Base-by-base conservation (phyloP, 1,140 invertebrate species). In the Formica exsecta region DNA sequence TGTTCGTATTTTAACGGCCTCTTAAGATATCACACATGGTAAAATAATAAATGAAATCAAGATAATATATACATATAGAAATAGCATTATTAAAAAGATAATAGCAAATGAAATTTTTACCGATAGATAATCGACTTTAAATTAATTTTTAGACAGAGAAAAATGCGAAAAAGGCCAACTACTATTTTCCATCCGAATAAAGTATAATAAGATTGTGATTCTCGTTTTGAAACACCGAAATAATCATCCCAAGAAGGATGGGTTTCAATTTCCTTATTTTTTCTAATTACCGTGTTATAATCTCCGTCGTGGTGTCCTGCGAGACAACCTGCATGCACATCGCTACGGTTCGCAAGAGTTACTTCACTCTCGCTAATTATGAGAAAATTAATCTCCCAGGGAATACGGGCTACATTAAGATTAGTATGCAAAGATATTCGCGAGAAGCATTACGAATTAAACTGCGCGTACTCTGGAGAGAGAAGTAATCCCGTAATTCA, bases 311-410 rank as follows among this genome's bases (percentile, higher is more conserved):
- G 11, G 22, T 25, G 54, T 25, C 54, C 51, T 70, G n/a, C 29
- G 76, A 80, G 44, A 80, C 44, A 38, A 38, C 64, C 2, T 8
- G 22, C 76, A 70, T 80, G 51, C 36, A 59, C 25, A 70, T 57
- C 57, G 61, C 29, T 32, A 22, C 36, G 36, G 25, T 62, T 75
- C 38, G 29, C 32, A 13, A 77, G n/a, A 64, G 25, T 41, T 36
- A 70, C 36, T 57, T 83, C 51, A 83, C 68, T 83, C 54, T 74
- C 68, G 22, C 38, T 83, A 83, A 83, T 76, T 85, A 59, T 44
- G 32, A 77, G 73, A 65, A 85, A 85, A 85, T 85, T 85, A 85
- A 85, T 83, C 41, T 74, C 79, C 8, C 25, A 61, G 79, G 79
- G 38, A 85, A 85, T 79, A 85, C 48, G 7, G 13, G 25, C 5